These are phyloP conservation scores for Acipenser transmontanus DNA, from an alignment of 2,797 vertebrate genomes.

Conservation along the genomic window DNA sequence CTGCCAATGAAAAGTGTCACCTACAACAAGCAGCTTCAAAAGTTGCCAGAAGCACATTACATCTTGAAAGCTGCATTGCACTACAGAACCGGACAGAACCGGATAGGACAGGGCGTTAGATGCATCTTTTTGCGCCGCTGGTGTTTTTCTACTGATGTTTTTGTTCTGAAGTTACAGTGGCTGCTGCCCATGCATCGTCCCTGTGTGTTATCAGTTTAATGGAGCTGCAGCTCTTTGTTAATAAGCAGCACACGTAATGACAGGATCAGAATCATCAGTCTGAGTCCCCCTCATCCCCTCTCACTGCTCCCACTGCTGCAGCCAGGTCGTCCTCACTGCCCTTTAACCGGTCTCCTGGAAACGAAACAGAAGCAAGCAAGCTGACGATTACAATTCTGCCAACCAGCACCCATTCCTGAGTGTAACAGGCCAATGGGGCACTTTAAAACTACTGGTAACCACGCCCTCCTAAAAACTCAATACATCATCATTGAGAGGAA, in stretches of 20 bases:
- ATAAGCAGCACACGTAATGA: background rate
- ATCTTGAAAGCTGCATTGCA: too few relatives aligned
- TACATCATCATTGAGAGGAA: too few relatives aligned
- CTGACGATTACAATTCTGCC: background rate
- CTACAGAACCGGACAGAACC: too few relatives aligned
- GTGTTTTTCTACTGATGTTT: too few relatives aligned
- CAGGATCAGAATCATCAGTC: conserved; percentile 58
- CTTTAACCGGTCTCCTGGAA: conserved; percentile 78
- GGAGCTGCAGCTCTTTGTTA: background rate
- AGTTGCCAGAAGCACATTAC: too few relatives aligned
- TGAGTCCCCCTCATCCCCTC: conserved; percentile 69
- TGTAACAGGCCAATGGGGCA: fast-evolving
- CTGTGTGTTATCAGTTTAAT: conserved; percentile 29
- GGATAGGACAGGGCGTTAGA: background rate
- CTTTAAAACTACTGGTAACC: background rate
- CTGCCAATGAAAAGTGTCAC: too few relatives aligned
- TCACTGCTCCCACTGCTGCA: conserved; percentile 56
- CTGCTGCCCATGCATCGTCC: too few relatives aligned
- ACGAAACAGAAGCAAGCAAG: background rate
- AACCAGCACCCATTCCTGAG: fast-evolving
- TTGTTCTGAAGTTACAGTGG: too few relatives aligned
- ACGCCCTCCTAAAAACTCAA: background rate
- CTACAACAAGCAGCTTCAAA: too few relatives aligned
- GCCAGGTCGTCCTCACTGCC: conserved; percentile 85
- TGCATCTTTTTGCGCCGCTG: too few relatives aligned